Evolutionary conservation across 1,140 invertebrate species (phyloP).

Genomic region (Conus ventricosus): DNA sequence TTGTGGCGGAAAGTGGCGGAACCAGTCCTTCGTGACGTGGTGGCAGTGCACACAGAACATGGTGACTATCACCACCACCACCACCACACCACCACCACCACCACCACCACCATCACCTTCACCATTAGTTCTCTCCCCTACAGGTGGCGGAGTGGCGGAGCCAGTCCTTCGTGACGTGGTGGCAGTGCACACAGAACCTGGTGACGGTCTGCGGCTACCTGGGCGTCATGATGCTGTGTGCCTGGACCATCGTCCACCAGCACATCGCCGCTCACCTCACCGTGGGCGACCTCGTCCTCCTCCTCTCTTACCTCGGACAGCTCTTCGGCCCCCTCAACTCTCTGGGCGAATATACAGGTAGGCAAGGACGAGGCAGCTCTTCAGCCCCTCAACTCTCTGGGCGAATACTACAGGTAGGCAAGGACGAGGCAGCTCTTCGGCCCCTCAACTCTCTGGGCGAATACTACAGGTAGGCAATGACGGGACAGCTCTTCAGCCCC

Average conservation of each 20-base stretch:
- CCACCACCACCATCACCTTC: no score
- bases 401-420: no score
- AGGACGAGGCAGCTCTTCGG: conserved; percentile 87
- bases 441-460: conserved; percentile 99
- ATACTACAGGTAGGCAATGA: conserved; percentile 88
- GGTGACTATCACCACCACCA: conserved; percentile 79
- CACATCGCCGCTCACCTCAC: conserved; percentile 77
- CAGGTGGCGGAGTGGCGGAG: conserved; percentile 91
- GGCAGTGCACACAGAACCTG: conserved; percentile 93
- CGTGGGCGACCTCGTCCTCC: conserved; percentile 95
- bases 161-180: conserved; percentile 87
- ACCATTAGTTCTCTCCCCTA: conserved; percentile 52
- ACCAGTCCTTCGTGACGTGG: conserved; percentile 88
- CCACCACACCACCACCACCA: not conserved
- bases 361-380: conserved; percentile 1
- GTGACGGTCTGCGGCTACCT: conserved; percentile 90
- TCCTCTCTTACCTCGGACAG: conserved; percentile 96
- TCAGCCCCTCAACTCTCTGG: not conserved
- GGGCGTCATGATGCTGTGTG: conserved; percentile 90
- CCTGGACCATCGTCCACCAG: conserved; percentile 80
- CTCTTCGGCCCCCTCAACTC: conserved; percentile 96
- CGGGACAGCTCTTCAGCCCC: not conserved
- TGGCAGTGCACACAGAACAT: conserved; percentile 92
- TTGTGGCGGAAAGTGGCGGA: conserved; percentile 88
- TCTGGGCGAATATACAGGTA: conserved; percentile 99